These are phyloP conservation scores for Aricia artaxerxes DNA, from an alignment of 2,888 invertebrate species.

Conservation along the genomic window DNA sequence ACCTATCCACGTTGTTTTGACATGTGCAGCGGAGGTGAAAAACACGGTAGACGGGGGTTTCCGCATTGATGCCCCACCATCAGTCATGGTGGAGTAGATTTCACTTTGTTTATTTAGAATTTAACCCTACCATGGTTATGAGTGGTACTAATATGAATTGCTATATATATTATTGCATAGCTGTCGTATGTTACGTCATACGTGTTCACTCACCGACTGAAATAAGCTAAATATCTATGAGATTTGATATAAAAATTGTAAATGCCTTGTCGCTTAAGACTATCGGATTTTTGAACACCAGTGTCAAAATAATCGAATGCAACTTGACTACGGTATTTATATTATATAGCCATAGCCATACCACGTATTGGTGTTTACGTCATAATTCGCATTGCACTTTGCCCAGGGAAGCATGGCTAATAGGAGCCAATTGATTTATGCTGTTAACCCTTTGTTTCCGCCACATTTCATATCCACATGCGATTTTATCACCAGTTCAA, in stretches of 20 bases:
- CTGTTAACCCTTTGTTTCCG: conserved; percentile 43
- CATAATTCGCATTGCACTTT: conserved; percentile 35
- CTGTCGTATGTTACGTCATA: too few relatives aligned
- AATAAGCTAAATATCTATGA: too few relatives aligned
- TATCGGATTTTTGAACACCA: too few relatives aligned
- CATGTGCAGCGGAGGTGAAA: conserved; percentile 76
- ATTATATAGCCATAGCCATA: background rate
- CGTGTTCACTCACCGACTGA: too few relatives aligned
- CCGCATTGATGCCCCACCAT: conserved; percentile 76
- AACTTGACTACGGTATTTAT: too few relatives aligned
- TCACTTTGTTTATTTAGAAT: conserved; percentile 29
- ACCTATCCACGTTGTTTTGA: conserved; percentile 63
- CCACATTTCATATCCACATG: conserved; percentile 43
- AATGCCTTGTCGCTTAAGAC: too few relatives aligned
- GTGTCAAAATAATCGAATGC: too few relatives aligned
- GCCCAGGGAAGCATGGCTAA: conserved; percentile 44
- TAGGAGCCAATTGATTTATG: conserved; percentile 58
- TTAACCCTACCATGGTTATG: background rate
- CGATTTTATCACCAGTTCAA: conserved; percentile 26
- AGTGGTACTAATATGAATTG: background rate
- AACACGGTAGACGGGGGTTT: conserved; percentile 69
- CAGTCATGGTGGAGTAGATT: conserved; percentile 54
- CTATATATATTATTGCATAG: too few relatives aligned
- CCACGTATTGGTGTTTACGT: conserved; percentile 14
- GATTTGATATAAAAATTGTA: too few relatives aligned